Evolutionary conservation across 2,113 vertebrate genomes (phyloP).

Genomic region (Gobiocypris rarus): DNA sequence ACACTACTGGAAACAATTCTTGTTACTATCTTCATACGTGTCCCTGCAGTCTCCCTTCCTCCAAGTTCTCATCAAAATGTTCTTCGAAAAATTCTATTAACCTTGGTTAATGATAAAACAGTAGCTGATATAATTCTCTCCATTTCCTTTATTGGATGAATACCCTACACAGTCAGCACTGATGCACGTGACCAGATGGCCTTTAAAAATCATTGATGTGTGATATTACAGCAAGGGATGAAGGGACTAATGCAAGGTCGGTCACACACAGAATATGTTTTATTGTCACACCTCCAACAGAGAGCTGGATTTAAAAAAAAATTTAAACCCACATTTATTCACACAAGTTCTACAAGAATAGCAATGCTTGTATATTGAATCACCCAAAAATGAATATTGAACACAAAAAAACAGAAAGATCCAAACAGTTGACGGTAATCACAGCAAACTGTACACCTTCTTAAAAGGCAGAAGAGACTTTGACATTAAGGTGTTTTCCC

Average conservation of each 20-base stretch:
- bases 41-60: neutral
- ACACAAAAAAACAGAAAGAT: too few relatives aligned
- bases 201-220: constrained; percentile 29
- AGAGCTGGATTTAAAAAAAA: too few relatives aligned
- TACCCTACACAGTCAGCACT: neutral
- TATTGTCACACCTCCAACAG: neutral
- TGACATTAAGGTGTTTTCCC: neutral
- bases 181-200: neutral
- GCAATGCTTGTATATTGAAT: neutral
- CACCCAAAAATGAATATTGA: neutral
- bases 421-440: neutral
- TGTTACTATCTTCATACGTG: neutral
- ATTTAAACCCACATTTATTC: too few relatives aligned
- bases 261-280: neutral
- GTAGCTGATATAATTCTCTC: neutral
- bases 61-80: neutral
- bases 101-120: neutral
- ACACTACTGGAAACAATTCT: constrained; percentile 9
- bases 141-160: constrained; percentile 3
- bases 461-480: constrained; percentile 16
- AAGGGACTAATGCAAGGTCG: neutral
- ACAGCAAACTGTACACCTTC: neutral
- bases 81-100: neutral
- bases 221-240: constrained; percentile 17
- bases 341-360: neutral